phyloP scores from a whole-genome alignment of 2,113 vertebrate genomes.

The Malaclemys terrapin region DNA sequence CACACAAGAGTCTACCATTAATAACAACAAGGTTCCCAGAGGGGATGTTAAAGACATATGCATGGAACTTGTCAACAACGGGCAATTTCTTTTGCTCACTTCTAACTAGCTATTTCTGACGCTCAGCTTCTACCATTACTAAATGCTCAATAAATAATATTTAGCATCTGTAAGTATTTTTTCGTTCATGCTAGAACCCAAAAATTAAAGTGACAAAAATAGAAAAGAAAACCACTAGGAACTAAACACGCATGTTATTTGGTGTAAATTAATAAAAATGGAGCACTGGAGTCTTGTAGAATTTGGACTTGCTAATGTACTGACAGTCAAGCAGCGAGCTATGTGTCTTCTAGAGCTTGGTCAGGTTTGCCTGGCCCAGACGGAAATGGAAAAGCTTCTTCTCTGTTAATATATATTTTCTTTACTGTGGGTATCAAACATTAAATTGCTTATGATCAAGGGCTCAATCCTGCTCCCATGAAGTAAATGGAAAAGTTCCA shows the following conservation, averaged over 20 bases:
- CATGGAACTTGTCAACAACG: neutral
- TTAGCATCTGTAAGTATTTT: neutral
- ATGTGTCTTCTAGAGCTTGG: neutral
- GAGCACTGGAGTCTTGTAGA: neutral
- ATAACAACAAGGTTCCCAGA: neutral
- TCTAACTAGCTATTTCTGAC: neutral
- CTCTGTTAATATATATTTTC: neutral
- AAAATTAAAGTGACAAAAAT: neutral
- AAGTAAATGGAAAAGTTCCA: neutral
- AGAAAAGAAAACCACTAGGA: neutral
- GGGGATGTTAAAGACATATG: fast-evolving
- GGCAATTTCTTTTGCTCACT: neutral
- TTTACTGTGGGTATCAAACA: neutral
- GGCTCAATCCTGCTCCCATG: neutral
- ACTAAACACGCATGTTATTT: neutral
- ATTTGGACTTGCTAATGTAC: neutral
- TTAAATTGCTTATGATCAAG: neutral
- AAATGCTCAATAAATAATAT: neutral
- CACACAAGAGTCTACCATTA: conserved; percentile 16
- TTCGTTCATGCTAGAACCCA: neutral
- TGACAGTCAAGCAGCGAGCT: neutral
- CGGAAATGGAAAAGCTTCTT: neutral
- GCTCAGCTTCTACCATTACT: neutral
- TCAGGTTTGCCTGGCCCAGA: neutral
- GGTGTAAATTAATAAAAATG: neutral